Percentiles rank a stretch among this genome's conserved stretches.
Evolutionary conservation across 2,888 invertebrate species (phyloP).

Genomic region (Tinea semifulvella): DNA sequence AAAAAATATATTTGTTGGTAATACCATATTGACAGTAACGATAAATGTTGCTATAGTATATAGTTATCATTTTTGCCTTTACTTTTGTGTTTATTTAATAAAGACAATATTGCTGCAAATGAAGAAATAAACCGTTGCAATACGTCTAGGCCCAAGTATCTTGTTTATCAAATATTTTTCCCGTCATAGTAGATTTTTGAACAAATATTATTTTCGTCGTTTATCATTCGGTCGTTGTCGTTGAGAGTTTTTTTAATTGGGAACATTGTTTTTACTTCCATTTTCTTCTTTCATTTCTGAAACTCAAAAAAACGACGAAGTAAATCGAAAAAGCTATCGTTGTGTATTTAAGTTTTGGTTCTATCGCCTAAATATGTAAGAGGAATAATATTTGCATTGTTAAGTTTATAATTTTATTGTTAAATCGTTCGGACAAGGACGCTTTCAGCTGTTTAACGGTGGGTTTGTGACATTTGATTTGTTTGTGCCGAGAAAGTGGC

Average conservation of each 20-base stretch:
- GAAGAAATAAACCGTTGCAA: too few relatives aligned
- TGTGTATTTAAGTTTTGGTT: conserved; percentile 21
- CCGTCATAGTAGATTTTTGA: too few relatives aligned
- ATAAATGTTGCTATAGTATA: too few relatives aligned
- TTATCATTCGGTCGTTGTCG: not conserved
- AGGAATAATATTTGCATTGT: conserved; percentile 32
- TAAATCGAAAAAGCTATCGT: not conserved
- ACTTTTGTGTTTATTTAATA: too few relatives aligned
- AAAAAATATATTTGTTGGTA: too few relatives aligned
- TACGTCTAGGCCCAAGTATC: too few relatives aligned
- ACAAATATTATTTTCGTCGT: too few relatives aligned
- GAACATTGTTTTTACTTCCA: conserved; percentile 44
- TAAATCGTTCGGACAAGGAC: conserved; percentile 26
- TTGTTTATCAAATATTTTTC: too few relatives aligned
- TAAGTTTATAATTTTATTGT: conserved; percentile 32
- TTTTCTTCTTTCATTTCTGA: conserved; percentile 47
- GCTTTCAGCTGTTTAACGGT: conserved; percentile 35
- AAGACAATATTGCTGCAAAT: too few relatives aligned
- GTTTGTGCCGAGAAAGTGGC: conserved; percentile 60
- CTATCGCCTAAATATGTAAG: conserved; percentile 45
- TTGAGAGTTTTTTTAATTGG: conserved; percentile 24
- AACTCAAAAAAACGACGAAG: conserved; percentile 54
- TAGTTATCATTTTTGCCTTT: too few relatives aligned
- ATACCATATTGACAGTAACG: too few relatives aligned
- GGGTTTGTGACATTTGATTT: conserved; percentile 52